Evolutionary conservation across 2,797 vertebrate genomes (phyloP).

Genomic region (Leptoclinus maculatus): DNA sequence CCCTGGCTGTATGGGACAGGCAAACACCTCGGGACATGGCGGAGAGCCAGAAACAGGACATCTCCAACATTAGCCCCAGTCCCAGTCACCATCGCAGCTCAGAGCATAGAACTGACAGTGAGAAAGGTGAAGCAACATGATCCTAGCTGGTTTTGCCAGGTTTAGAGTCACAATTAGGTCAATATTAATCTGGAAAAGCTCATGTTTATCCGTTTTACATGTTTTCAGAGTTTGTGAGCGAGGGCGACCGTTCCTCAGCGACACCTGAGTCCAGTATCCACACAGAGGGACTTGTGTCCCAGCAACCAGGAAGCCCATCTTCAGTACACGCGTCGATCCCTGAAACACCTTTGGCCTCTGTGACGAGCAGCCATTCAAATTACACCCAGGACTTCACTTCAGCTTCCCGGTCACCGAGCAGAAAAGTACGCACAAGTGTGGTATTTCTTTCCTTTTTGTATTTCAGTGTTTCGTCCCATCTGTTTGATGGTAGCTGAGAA

Average conservation of each 20-base stretch:
- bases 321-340: conserved; percentile 70
- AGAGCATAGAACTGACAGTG: conserved; percentile 59
- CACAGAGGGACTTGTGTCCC: conserved; percentile 83
- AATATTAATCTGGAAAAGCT: not conserved
- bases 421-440: conserved; percentile 78
- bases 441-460: not conserved
- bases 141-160: not conserved
- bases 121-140: conserved; percentile 67
- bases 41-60: conserved; percentile 78
- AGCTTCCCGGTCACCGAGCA: conserved; percentile 73
- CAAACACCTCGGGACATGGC: conserved; percentile 70
- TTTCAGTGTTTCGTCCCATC: not conserved
- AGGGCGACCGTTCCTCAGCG: conserved; percentile 77
- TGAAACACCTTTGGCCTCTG: conserved; percentile 69
- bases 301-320: conserved; percentile 80
- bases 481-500: not conserved
- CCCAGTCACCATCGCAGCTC: conserved; percentile 52
- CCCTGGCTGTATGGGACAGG: conserved; percentile 91
- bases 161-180: not conserved
- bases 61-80: conserved; percentile 76
- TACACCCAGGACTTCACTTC: conserved; percentile 88
- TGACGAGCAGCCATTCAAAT: conserved; percentile 73
- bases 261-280: conserved; percentile 85
- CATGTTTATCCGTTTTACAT: not conserved
- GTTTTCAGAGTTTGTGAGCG: conserved; percentile 83